Evolutionary conservation across 2,797 vertebrate species (phyloP).

Genomic region (Lacerta bilineata): DNA sequence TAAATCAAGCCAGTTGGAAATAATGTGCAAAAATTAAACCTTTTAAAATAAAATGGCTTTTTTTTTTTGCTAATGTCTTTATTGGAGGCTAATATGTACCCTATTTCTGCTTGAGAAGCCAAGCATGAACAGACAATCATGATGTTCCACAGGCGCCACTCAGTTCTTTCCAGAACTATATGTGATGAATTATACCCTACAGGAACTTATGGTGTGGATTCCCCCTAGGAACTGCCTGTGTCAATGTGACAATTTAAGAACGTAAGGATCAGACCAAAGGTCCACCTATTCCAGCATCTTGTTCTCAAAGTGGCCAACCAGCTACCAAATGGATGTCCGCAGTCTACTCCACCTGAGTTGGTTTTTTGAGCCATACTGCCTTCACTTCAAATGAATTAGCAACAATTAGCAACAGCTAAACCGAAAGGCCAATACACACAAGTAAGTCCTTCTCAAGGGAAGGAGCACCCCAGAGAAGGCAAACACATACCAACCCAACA

Average conservation of each 20-base stretch:
- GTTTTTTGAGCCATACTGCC: too few species aligned
- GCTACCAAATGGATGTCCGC: too few species aligned
- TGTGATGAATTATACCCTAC: not conserved
- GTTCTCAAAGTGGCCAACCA: too few species aligned
- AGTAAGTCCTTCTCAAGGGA: not conserved
- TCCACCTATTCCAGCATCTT: too few species aligned
- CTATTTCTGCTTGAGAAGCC: not conserved
- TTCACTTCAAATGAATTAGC: not conserved
- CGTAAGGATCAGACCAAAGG: too few species aligned
- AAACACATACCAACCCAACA: not conserved
- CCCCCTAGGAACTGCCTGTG: too few species aligned
- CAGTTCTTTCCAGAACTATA: not conserved
- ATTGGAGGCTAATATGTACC: not conserved
- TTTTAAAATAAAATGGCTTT: slow-evolving; percentile 50
- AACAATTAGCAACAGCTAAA: not conserved
- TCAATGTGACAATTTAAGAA: too few species aligned
- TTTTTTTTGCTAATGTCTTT: not conserved
- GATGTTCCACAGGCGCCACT: too few species aligned
- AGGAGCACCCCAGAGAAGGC: not conserved
- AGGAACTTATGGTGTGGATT: not conserved
- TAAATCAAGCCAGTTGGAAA: slow-evolving; percentile 62
- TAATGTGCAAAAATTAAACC: not conserved
- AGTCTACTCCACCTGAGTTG: not conserved
- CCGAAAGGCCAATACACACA: not conserved
- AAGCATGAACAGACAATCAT: not conserved